Conservation (phyloP, 2,113 vertebrate genomes). For the Progne subis region DNA sequence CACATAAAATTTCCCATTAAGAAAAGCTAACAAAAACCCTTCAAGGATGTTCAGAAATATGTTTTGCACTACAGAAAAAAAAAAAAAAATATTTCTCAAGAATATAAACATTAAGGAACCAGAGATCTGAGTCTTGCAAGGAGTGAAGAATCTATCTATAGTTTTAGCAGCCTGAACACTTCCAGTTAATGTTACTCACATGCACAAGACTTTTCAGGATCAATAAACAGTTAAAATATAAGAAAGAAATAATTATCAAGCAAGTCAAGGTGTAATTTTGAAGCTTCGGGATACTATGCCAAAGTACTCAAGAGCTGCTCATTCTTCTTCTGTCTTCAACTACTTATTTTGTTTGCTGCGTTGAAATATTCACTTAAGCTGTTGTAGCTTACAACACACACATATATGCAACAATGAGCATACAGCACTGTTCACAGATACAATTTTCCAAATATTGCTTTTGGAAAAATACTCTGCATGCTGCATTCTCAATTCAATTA, state of each 20-base stretch:
- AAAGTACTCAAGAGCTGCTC: background rate
- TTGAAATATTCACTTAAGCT: background rate
- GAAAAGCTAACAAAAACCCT: background rate
- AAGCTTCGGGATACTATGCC: background rate
- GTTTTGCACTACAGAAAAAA: background rate
- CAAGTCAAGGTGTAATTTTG: background rate
- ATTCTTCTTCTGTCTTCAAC: background rate
- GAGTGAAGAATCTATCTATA: background rate
- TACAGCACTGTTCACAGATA: conserved; percentile 35
- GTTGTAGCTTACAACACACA: background rate
- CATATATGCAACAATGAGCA: conserved; percentile 55
- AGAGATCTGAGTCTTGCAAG: background rate
- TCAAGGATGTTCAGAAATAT: background rate
- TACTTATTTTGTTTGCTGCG: background rate
- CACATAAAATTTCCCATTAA: background rate
- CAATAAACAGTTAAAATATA: background rate
- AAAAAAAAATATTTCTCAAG: background rate
- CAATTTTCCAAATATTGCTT: conserved; percentile 48
- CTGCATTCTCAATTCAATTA: conserved; percentile 29
- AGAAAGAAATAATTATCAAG: background rate
- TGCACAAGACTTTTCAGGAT: background rate
- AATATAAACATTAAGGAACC: background rate
- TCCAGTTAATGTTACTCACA: background rate
- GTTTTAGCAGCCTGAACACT: background rate
- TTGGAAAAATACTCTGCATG: conserved; percentile 59